Percentiles rank a stretch among this genome's conserved stretches.
Evolutionary conservation across 1,140 invertebrate species (phyloP).

Genomic region (Reticulitermes speratus): DNA sequence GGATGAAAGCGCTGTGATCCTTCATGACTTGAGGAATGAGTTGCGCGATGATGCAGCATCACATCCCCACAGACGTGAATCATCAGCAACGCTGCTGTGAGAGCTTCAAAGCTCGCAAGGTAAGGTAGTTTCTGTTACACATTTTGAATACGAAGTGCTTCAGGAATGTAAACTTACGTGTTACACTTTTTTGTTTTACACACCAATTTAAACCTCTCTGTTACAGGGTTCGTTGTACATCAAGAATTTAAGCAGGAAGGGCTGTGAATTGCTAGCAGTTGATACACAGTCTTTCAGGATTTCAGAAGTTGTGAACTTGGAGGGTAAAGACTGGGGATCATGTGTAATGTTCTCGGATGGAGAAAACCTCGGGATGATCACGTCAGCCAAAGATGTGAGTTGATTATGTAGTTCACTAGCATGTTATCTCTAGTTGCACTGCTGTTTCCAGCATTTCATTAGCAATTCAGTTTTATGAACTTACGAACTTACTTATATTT

Average conservation of each 20-base stretch:
- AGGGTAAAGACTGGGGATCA: slow-evolving; percentile 60
- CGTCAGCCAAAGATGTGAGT: slow-evolving; percentile 77
- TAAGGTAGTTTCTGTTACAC: too few relatives aligned
- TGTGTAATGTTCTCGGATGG: slow-evolving; percentile 84
- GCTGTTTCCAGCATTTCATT: neutral
- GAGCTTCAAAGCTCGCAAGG: too few relatives aligned
- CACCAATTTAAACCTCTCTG: neutral
- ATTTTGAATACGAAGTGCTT: too few relatives aligned
- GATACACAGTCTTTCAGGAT: slow-evolving; percentile 50
- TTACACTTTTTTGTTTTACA: too few relatives aligned
- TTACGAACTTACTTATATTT: too few relatives aligned
- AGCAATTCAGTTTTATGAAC: neutral
- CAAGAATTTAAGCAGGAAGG: slow-evolving; percentile 41
- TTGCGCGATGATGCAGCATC: too few relatives aligned
- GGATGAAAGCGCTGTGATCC: too few relatives aligned
- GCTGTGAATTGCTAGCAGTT: slow-evolving; percentile 47
- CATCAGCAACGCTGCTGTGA: too few relatives aligned
- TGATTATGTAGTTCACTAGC: slow-evolving; percentile 13
- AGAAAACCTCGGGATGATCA: slow-evolving; percentile 76
- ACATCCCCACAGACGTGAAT: too few relatives aligned
- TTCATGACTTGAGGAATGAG: too few relatives aligned
- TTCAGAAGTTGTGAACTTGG: slow-evolving; percentile 54
- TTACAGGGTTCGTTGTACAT: slow-evolving; percentile 59
- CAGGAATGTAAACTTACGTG: too few relatives aligned
- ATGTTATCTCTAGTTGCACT: neutral